Evolutionary conservation across 2,888 invertebrate species (phyloP), one percentile per base, ranked within the genome.

Genomic region (Caenorhabditis macrosperma): DNA sequence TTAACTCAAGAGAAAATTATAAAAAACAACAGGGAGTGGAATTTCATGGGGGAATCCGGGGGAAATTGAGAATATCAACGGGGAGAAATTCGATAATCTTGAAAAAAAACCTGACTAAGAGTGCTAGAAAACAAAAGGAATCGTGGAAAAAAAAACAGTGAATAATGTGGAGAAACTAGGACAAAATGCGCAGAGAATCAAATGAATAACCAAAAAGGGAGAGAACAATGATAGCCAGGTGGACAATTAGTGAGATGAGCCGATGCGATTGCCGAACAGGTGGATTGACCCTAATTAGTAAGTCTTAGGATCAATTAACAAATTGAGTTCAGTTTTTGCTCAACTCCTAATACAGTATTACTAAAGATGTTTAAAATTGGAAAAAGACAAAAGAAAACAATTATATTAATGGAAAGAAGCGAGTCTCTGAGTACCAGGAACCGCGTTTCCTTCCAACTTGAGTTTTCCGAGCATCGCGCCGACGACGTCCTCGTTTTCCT

Each of bases 361-460:
- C n/a, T n/a, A n/a, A n/a, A n/a, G n/a, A n/a, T n/a, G n/a, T n/a
- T n/a, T n/a, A n/a, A n/a, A n/a, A n/a, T n/a, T n/a, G n/a, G n/a
- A n/a, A n/a, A n/a, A n/a, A n/a, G n/a, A n/a, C n/a, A n/a, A n/a
- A n/a, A n/a, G n/a, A n/a, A n/a, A n/a, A n/a, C n/a, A n/a, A n/a
- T n/a, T n/a, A n/a, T n/a, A n/a, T n/a, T 35, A 77, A 26, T 77
- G 76, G 41, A 78, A 78, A 44, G 71, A 20, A n/a, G 78, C 78
- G 9, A 71, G 17, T 60, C 59, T 41, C 24, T 71, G 64, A 3
- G 68, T 67, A 54, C 67, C 67, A 2, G 60, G 61, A 0, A 48
- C 33, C 5, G 55, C 78, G 28, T 72, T 72, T 71, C 78, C 78
- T 12, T 72, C 72, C 50, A 78, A 35, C 41, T 78, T 78, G 63